Base-by-base conservation (phyloP, 2,888 invertebrate species). In the Andrena bicolor region DNA sequence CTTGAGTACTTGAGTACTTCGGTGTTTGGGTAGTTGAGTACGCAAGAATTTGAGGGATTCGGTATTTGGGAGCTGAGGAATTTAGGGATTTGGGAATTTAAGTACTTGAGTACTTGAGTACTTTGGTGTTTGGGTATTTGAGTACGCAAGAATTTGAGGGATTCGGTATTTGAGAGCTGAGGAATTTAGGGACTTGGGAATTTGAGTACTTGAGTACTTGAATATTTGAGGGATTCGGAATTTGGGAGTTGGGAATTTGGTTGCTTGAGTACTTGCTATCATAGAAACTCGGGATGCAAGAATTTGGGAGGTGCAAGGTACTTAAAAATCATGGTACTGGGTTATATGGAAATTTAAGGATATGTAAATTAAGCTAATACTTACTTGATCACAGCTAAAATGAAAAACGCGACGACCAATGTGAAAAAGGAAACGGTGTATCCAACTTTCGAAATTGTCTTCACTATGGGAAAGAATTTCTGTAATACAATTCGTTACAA, bases 381-480 rank as follows among this genome's bases (percentile, higher is more conserved):
- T 95, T 94, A 96, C 96, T 95, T 96, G 85, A 96, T 95, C 49
- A 94, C 94, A 51, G 95, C 94, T 90, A 96, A 94, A 79, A 96
- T 95, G 76, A 93, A 91, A 86, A 96, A 95, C 7, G 96, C 96
- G 41, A 95, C 94, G 63, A 95, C 89, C 51, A 96, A 93, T 0
- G 95, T 95, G 53, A 94, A 92, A 48, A 96, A 92, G 0, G 96
- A 96, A 8, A 95, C 94, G 0, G 94, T 93, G 88, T 96, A 96
- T 23, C 96, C 96, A 20, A 95, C 94, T 87, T 94, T 94, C 13
- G 95, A 95, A 76, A 96, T 94, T 16, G 92, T 92, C 91, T 95
- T 95, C 70, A 96, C 93, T 23, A 94, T 91, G 1, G 95, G 95
- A 51, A 95, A 78, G 86, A 94, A 95, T 85, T 93, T 92, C 95